These are phyloP conservation scores for Clivina fossor DNA, from an alignment of 2,888 invertebrate species.

Conservation along the genomic window DNA sequence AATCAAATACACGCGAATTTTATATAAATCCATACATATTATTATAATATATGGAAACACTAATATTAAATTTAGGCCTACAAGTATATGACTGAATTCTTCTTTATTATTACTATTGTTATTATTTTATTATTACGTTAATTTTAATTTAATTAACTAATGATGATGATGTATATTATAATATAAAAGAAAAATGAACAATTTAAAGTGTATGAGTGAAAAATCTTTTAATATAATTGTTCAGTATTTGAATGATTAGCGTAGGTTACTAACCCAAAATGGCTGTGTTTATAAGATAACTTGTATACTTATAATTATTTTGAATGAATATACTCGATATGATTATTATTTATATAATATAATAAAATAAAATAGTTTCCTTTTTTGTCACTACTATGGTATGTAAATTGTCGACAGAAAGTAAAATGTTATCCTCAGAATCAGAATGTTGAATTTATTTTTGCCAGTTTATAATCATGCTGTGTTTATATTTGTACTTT, in stretches of 20 bases:
- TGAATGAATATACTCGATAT: constrained; percentile 24
- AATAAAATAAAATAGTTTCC: too few species aligned
- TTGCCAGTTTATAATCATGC: too few species aligned
- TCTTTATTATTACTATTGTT: constrained; percentile 18
- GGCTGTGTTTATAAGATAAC: constrained; percentile 43
- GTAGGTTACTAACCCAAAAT: constrained; percentile 43
- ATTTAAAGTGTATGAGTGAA: too few species aligned
- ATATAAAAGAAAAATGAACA: too few species aligned
- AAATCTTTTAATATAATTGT: too few species aligned
- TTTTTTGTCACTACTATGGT: constrained; percentile 18
- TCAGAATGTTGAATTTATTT: constrained; percentile 18
- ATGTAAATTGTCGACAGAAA: constrained; percentile 17
- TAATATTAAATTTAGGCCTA: constrained; percentile 21
- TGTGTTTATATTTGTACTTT: too few species aligned
- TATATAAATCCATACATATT: constrained; percentile 25
- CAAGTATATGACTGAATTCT: constrained; percentile 22
- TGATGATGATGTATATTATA: too few species aligned
- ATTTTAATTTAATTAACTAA: too few species aligned
- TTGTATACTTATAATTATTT: constrained; percentile 35
- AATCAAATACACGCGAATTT: constrained; percentile 16
- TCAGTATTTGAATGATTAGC: constrained; percentile 39
- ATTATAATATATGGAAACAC: constrained; percentile 20
- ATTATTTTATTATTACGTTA: too few species aligned
- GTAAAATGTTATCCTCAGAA: too few species aligned
- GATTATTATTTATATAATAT: constrained; percentile 19